Base-by-base conservation (phyloP, 2,888 invertebrate species). In the Salticus scenicus region DNA sequence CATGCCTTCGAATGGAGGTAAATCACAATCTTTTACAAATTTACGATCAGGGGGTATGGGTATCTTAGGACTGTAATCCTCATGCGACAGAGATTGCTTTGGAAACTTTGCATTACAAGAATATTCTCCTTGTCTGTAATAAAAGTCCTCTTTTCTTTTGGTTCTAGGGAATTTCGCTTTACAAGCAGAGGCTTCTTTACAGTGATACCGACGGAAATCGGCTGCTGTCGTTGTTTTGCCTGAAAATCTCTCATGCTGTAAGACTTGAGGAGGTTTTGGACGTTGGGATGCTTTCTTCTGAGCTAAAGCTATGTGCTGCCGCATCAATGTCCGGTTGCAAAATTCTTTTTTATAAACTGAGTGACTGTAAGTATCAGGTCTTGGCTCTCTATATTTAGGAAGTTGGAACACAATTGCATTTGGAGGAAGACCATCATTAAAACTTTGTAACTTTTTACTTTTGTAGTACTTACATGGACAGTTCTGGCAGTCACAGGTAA, bases 71-170 rank as follows among this genome's bases (percentile, higher is more conserved):
- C 41, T 1, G 31, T 70, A 70, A 27, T 70, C 70, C 12, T 70
- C 70, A 24, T 70, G 70, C 41, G 70, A 70, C 12, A 41, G 2
- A 12, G 70, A 41, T 27, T 41, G 24, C 0, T 27, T 4, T 12
- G 37, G 41, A 41, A 70, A 41, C 24, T 41, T 70, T 7, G 5
- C 14, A 12, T 7, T 42, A n/a, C 42, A 27, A 0, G 8, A n/a
- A 33, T 30, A 70, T 24, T 70, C 70, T n/a, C 70, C 70, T 12
- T 41, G 42, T 1, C 24, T 70, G 33, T 42, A 70, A 24, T 41
- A 70, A 33, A 70, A 70, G 14, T 70, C 70, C 14, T 70, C 70
- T 30, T 70, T 70, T 41, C 70, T 20, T 12, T 70, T 70, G 8
- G 12, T 41, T 70, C 70, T 41, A 27, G 70, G 70, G 27, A 41